Base-by-base conservation (phyloP, 2,888 invertebrate genomes). In the Cephus runcator region DNA sequence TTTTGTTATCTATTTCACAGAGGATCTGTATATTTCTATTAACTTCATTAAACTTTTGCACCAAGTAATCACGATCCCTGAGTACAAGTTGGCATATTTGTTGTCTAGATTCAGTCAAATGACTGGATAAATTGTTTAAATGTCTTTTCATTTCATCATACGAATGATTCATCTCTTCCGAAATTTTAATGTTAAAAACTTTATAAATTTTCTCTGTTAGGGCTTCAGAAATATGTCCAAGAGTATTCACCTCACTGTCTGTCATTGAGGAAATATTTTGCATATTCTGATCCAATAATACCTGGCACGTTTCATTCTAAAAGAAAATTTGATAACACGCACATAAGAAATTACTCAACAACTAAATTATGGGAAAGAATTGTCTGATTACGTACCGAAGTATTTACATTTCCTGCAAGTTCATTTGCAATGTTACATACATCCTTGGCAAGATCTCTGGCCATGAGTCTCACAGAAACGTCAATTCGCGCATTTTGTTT, bases 111-210 rank as follows among this genome's bases (percentile, higher is more conserved):
- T 87, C 83, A 34, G 87, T 87, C 15, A 85, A 81, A n/a, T 81
- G 83, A 33, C 69, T 79, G 4, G 82, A 69, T 56, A 90, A 80
- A 30, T 83, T 76, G 75, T 87, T 82, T 34, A 90, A 81, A 78
- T 88, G 90, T 56, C 83, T 75, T 23, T 82, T 81, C 12, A 87
- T 80, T 69, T 84, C 81, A 12, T 85, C 77, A 33, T 85, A 85
- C n/a, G 89, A 76, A 9, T 69, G 40, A 34, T 81, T 83, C 30
- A 91, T 82, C 80, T 88, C 88, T 69, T 87, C 85, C 12, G 85
- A 83, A 33, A 90, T 85, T 79, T 85, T 87, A 75, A 84, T 87
- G n/a, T 89, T 80, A 34, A 89, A 82, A 23, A 88, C 79, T 69
- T 85, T 76, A 1, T 85, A 80, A 34, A 90, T 86, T 79, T 84